Evolutionary conservation across 1,140 invertebrate species (phyloP).

Genomic region (Tachypleus tridentatus): DNA sequence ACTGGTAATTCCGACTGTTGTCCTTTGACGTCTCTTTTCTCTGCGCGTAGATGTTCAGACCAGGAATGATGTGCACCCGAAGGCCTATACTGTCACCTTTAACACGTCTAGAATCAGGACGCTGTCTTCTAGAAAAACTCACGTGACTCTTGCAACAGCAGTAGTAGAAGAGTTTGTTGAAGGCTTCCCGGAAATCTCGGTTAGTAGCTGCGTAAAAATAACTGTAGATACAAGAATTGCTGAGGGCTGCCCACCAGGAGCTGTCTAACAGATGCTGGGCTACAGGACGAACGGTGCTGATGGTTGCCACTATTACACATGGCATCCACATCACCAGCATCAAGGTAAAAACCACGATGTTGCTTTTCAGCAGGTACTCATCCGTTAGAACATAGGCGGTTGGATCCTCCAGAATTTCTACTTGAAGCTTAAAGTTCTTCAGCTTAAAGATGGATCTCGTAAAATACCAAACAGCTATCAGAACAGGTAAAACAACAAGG

Average conservation of each 20-base stretch:
- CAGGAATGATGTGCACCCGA: conserved; percentile 61
- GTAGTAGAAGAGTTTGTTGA: conserved; percentile 62
- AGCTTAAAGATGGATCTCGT: conserved; percentile 49
- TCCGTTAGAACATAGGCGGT: conserved; percentile 32
- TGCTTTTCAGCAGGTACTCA: conserved; percentile 47
- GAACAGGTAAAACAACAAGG: conserved; percentile 32
- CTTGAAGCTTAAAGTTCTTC: conserved; percentile 15
- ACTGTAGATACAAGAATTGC: conserved; percentile 53
- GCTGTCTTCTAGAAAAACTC: conserved; percentile 37
- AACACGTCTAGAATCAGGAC: conserved; percentile 1
- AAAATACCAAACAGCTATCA: conserved; percentile 32
- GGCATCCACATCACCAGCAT: conserved; percentile 56
- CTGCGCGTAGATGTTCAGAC: conserved; percentile 51
- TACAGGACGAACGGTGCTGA: conserved; percentile 38
- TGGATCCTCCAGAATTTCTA: conserved; percentile 9
- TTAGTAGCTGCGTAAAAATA: conserved; percentile 52
- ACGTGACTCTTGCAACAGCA: conserved; percentile 70
- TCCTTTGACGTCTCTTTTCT: conserved; percentile 12
- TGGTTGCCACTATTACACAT: conserved; percentile 42
- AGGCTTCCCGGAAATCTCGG: conserved; percentile 57
- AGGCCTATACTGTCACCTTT: conserved; percentile 27
- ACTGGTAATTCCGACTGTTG: no score
- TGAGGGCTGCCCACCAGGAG: conserved; percentile 51
- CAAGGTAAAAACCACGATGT: conserved; percentile 48
- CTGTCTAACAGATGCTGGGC: conserved; percentile 46